These are phyloP conservation scores for Macrochelys suwanniensis DNA, from an alignment of 2,797 vertebrate genomes.

Conservation along the genomic window DNA sequence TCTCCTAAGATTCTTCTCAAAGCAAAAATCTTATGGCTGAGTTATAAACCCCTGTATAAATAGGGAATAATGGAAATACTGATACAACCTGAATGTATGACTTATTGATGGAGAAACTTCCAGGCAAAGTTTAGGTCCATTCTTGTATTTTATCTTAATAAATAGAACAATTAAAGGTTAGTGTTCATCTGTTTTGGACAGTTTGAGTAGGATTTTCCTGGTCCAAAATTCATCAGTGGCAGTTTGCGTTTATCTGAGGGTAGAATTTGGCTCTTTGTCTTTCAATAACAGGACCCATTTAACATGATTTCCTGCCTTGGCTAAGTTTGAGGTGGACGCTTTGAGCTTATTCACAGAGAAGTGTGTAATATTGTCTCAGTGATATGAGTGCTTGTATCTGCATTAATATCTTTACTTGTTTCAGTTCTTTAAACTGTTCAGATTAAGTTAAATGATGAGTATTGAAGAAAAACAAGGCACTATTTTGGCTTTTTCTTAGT, in stretches of 20 bases:
- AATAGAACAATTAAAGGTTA: neutral
- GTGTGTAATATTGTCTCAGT: fast-evolving
- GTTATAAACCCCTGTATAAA: neutral
- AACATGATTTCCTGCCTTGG: neutral
- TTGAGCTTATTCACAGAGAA: neutral
- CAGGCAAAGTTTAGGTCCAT: neutral
- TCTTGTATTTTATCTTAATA: neutral
- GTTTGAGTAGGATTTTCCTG: neutral
- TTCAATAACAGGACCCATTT: neutral
- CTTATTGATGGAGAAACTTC: neutral
- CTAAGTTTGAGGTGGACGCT: neutral
- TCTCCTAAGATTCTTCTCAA: neutral
- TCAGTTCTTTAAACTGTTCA: neutral
- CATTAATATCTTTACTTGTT: neutral
- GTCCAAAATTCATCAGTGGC: neutral
- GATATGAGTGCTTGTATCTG: neutral
- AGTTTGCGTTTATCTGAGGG: neutral
- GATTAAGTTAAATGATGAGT: neutral
- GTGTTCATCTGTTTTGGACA: neutral
- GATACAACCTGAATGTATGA: neutral
- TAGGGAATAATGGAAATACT: neutral
- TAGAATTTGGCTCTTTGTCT: neutral
- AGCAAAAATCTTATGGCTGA: neutral
- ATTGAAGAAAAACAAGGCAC: neutral
- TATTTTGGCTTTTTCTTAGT: neutral